Evolutionary conservation across 2,113 vertebrate genomes (phyloP).

Genomic region (Melanerpes formicivorus): DNA sequence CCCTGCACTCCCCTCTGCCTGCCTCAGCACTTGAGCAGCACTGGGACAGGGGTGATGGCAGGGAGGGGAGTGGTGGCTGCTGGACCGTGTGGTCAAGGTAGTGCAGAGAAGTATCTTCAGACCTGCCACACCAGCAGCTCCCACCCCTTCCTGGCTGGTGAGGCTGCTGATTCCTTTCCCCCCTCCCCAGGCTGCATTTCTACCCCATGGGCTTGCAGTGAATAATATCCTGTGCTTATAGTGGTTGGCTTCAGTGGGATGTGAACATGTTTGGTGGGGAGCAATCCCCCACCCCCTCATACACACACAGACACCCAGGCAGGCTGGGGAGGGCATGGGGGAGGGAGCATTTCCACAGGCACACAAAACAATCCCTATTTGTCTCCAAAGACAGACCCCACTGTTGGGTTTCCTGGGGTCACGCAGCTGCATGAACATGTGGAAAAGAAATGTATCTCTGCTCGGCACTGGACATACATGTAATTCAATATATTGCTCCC

Average conservation of each 20-base stretch:
- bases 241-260: background rate
- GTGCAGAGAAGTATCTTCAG: background rate
- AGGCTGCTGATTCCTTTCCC: background rate
- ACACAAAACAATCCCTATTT: constrained; percentile 57
- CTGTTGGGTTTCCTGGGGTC: constrained; percentile 72
- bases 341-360: background rate
- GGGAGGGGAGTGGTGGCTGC: fast-evolving
- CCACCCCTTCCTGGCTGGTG: background rate
- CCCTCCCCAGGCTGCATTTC: background rate
- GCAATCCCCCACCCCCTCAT: background rate
- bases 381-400: constrained; percentile 68
- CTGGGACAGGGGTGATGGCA: fast-evolving
- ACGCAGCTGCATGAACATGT: constrained; percentile 71
- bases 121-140: background rate
- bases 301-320: background rate
- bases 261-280: background rate
- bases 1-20: background rate
- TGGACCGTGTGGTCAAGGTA: fast-evolving
- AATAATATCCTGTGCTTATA: background rate
- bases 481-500: constrained; percentile 73
- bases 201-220: background rate
- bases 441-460: constrained; percentile 71
- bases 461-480: constrained; percentile 47
- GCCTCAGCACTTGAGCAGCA: fast-evolving
- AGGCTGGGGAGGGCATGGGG: background rate